Conservation (phyloP, 2,113 vertebrate species). For the Drymodes brunneopygia region DNA sequence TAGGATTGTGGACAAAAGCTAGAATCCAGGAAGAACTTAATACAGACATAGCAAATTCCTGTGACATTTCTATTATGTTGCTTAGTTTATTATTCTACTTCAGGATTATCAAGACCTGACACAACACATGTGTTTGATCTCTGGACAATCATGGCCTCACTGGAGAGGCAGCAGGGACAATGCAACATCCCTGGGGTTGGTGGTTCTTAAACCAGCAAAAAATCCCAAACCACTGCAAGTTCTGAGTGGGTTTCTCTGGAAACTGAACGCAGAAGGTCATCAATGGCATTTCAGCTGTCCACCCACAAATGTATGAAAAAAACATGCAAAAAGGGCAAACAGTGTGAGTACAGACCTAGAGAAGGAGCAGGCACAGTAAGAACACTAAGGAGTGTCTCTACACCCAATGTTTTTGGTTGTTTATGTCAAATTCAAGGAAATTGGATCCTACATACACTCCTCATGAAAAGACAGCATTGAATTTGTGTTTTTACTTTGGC, state of each 20-base stretch:
- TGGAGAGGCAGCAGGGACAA: neutral
- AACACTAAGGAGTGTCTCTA: neutral
- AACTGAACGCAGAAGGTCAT: neutral
- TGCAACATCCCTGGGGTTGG: neutral
- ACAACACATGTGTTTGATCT: neutral
- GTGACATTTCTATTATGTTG: neutral
- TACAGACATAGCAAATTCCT: neutral
- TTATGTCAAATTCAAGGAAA: neutral
- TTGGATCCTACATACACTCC: accelerated
- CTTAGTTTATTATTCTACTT: neutral
- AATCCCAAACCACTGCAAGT: neutral
- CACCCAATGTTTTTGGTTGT: accelerated
- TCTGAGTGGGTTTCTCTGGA: neutral
- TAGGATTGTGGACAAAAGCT: neutral
- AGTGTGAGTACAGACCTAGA: neutral
- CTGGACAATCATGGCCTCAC: neutral
- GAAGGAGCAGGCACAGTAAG: neutral
- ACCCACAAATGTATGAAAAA: neutral
- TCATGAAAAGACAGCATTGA: neutral
- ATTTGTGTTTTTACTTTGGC: neutral
- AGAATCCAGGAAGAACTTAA: neutral
- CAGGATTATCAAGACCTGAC: neutral
- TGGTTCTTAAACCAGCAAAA: neutral
- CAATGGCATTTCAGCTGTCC: neutral
- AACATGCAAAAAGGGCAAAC: neutral